Percentiles rank a stretch among this genome's conserved stretches.
phyloP scores from a whole-genome alignment of 1,140 invertebrate genomes.

The Anadara kagoshimensis region DNA sequence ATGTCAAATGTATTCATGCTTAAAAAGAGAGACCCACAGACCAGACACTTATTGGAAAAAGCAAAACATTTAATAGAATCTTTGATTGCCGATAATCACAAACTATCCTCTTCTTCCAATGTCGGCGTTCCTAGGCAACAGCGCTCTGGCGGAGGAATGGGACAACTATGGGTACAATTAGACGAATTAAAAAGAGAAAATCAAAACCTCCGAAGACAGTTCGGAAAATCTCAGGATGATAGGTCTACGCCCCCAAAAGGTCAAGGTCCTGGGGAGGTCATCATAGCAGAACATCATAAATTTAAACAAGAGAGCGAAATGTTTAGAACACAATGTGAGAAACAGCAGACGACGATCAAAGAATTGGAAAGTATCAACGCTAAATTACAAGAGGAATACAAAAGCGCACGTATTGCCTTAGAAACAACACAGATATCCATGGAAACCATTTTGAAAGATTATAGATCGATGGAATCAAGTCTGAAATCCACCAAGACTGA shows the following conservation, averaged over 20 bases:
- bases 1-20: slow-evolving; percentile 63
- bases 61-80: slow-evolving; percentile 60
- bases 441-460: slow-evolving; percentile 61
- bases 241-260: slow-evolving; percentile 37
- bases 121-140: slow-evolving; percentile 28
- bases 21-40: slow-evolving; percentile 67
- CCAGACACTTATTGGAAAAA: slow-evolving; percentile 62
- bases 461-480: slow-evolving; percentile 54
- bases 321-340: slow-evolving; percentile 54
- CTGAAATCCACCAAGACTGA: slow-evolving; percentile 54
- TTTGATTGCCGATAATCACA: slow-evolving; percentile 51
- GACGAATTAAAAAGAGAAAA: slow-evolving; percentile 69
- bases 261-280: slow-evolving; percentile 58
- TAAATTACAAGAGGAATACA: slow-evolving; percentile 64
- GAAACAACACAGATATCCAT: slow-evolving; percentile 61
- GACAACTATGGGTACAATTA: slow-evolving; percentile 68
- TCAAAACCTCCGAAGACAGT: slow-evolving; percentile 57
- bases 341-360: slow-evolving; percentile 56
- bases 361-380: slow-evolving; percentile 56
- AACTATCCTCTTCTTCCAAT: slow-evolving; percentile 26
- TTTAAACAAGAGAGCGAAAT: slow-evolving; percentile 57
- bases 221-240: slow-evolving; percentile 50
- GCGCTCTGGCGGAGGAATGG: slow-evolving; percentile 58
- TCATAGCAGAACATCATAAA: slow-evolving; percentile 59
- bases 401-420: slow-evolving; percentile 57